Base-by-base conservation (phyloP, 2,888 invertebrate species). In the Megamerina dolium region DNA sequence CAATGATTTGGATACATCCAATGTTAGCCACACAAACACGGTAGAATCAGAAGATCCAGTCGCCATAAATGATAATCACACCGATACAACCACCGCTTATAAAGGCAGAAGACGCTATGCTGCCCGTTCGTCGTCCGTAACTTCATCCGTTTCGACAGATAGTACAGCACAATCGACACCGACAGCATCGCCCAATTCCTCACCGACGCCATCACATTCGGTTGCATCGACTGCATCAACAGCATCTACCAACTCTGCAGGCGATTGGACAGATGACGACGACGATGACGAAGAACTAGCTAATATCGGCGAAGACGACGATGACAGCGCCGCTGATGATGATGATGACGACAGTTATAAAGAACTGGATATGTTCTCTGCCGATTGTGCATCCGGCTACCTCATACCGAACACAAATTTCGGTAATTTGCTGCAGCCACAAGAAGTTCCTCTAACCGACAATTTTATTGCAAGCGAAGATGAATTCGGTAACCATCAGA, bases 341-440 rank as follows among this genome's bases (percentile, higher is more conserved):
- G 49, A 49, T 35, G 35, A 29, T 23, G 41, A 48, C 8, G 57
- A 59, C 18, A 29, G 56, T 33, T 50, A 53, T 9, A 61, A 59
- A 21, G 65, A 61, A 19, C 30, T 51, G 10, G 59, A 64, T 26
- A 60, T 70, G 39, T 64, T 63, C 13, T 58, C 64, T 6, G 62
- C 66, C 4, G 72, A 73, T 50, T 70, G 71, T 58, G 63, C 65
- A 39, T 63, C 68, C 2, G 73, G 73, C 23, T 72, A 64, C 55
- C 60, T 72, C 20, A 71, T 73, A 57, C 68, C 72, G 47, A 72
- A 72, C 42, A 72, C 72, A 32, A 73, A 67, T 56, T 63, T 72
- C 46, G 73, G 72, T 18, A 72, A 70, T 54, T 54, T 72, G 20
- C 52, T 72, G 37, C 72, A 71, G 50, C 59, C 70, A 13, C 72